Evolutionary conservation across 2,113 vertebrate species (phyloP).

Genomic region (Hydrolagus affinis): DNA sequence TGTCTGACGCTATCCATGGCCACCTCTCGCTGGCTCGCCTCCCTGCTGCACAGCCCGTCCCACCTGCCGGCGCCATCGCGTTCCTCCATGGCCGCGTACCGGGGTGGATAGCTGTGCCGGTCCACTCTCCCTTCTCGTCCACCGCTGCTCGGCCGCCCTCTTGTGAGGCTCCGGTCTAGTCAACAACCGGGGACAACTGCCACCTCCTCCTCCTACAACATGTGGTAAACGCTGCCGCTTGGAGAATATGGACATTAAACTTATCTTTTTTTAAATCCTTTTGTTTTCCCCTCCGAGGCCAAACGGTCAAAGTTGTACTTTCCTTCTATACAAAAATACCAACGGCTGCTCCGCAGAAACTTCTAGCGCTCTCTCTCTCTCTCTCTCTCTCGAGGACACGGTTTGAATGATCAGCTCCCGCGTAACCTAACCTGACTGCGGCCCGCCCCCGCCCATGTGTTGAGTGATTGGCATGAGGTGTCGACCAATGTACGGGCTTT

Average conservation of each 20-base stretch:
- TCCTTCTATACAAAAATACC: too few species aligned
- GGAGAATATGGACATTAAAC: background rate
- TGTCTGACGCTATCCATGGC: conserved; percentile 73
- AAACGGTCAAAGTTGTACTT: too few species aligned
- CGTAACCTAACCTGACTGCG: too few species aligned
- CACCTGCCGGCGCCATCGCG: conserved; percentile 65
- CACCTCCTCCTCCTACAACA: background rate
- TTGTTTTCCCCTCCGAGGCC: background rate
- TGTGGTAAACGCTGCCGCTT: background rate
- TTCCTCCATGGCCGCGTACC: conserved; percentile 60
- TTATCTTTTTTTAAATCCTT: background rate
- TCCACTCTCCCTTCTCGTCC: background rate
- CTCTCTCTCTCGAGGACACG: too few species aligned
- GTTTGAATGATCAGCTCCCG: too few species aligned
- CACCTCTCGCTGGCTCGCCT: conserved; percentile 55
- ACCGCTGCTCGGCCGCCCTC: background rate
- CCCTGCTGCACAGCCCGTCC: conserved; percentile 73
- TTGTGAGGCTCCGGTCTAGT: too few species aligned
- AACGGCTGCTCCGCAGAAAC: too few species aligned
- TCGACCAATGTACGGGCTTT: background rate
- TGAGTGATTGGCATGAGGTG: conserved; percentile 36
- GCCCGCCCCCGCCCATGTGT: too few species aligned
- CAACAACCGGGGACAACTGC: too few species aligned
- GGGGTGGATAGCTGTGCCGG: too few species aligned
- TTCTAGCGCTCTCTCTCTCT: too few species aligned